phyloP scores from a whole-genome alignment of 2,888 invertebrate genomes.

The Holacanthella duospinosa region DNA sequence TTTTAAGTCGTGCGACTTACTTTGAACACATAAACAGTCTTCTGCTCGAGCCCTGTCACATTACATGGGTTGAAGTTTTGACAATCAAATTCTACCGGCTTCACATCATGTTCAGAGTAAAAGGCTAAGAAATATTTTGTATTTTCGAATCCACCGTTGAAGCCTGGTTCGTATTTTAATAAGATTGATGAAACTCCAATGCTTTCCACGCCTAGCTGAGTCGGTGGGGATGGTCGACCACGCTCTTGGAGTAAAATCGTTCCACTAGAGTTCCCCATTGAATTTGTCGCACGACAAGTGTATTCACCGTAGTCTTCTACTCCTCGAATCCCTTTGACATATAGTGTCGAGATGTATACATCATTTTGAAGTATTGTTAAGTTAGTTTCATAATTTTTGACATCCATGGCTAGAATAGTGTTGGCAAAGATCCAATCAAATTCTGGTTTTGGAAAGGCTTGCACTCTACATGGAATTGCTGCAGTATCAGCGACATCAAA shows the following conservation, averaged over 20 bases:
- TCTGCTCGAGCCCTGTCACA: slow-evolving; percentile 71
- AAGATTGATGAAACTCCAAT: slow-evolving; percentile 69
- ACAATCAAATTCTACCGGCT: slow-evolving; percentile 63
- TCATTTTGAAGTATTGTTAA: slow-evolving; percentile 72
- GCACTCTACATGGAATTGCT: slow-evolving; percentile 75
- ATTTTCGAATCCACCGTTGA: slow-evolving; percentile 75
- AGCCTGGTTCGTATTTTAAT: slow-evolving; percentile 76
- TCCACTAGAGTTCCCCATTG: slow-evolving; percentile 53
- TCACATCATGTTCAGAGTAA: slow-evolving; percentile 51
- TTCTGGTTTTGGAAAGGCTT: slow-evolving; percentile 83
- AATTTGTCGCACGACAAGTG: slow-evolving; percentile 75
- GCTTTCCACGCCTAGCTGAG: slow-evolving; percentile 57
- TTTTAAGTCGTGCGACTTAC: slow-evolving; percentile 45
- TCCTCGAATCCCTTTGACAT: slow-evolving; percentile 56
- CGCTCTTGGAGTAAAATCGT: slow-evolving; percentile 68
- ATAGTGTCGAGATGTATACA: slow-evolving; percentile 67
- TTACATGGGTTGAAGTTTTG: slow-evolving; percentile 77
- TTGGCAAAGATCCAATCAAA: slow-evolving; percentile 78
- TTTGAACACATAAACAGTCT: slow-evolving; percentile 76
- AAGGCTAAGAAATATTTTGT: slow-evolving; percentile 82
- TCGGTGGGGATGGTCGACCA: slow-evolving; percentile 75
- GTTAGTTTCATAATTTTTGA: slow-evolving; percentile 61
- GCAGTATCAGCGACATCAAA: slow-evolving; percentile 74
- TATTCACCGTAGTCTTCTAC: slow-evolving; percentile 85
- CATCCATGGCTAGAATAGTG: slow-evolving; percentile 45